Evolutionary conservation across 2,797 vertebrate species (phyloP).

Genomic region (Chloroceryle amazona): DNA sequence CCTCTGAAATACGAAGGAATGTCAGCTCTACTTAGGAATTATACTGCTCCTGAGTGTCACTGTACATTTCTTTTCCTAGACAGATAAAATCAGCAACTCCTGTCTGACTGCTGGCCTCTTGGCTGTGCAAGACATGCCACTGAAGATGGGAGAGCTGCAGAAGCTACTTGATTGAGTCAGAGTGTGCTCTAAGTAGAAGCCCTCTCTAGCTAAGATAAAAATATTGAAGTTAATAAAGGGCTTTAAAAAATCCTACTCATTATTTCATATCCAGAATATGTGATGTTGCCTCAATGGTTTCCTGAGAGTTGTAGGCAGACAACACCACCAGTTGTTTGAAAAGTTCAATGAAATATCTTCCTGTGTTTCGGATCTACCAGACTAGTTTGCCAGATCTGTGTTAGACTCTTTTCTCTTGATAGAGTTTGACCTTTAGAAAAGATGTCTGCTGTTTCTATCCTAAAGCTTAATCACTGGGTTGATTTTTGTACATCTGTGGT

Average conservation of each 20-base stretch:
- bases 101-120: neutral
- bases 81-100: neutral
- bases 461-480: neutral
- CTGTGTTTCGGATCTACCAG: neutral
- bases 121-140: neutral
- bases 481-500: neutral
- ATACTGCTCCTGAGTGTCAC: neutral
- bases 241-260: neutral
- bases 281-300: neutral
- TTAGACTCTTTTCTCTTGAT: neutral
- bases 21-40: neutral
- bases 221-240: neutral
- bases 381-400: neutral
- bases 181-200: neutral
- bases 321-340: neutral
- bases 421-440: neutral
- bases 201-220: neutral
- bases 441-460: neutral
- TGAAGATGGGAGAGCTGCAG: neutral
- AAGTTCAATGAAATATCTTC: neutral
- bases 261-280: neutral
- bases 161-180: neutral
- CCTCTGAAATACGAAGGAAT: neutral
- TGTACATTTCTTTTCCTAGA: neutral
- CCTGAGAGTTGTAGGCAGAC: neutral